Conservation (phyloP, 2,888 invertebrate genomes). For the Ptilodon capucinus region DNA sequence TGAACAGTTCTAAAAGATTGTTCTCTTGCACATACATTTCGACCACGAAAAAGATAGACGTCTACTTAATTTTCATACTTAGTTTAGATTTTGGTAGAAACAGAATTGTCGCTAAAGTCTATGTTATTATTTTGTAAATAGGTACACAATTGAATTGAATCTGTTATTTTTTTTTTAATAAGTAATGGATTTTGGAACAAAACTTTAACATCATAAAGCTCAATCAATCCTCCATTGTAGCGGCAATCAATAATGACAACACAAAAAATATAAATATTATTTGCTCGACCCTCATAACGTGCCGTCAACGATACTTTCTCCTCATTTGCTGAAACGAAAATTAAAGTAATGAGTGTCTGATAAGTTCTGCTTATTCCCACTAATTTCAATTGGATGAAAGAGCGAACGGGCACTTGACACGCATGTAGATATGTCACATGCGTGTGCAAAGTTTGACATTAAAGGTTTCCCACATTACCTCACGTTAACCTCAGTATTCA, state of each 20-base stretch:
- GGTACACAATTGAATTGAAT: too few species aligned
- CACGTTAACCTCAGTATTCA: neutral
- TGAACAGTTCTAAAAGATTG: too few species aligned
- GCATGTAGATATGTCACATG: neutral
- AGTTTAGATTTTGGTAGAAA: too few species aligned
- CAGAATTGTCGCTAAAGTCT: too few species aligned
- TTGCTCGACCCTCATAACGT: conserved; percentile 6
- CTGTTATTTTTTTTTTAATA: too few species aligned
- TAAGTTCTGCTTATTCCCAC: conserved; percentile 29
- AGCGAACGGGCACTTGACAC: neutral
- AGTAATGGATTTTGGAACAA: neutral
- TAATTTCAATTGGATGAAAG: conserved; percentile 19
- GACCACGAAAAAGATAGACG: too few species aligned
- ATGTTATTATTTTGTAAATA: too few species aligned
- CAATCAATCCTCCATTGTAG: neutral
- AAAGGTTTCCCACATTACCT: too few species aligned
- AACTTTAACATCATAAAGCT: neutral
- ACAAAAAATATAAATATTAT: neutral
- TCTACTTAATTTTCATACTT: too few species aligned
- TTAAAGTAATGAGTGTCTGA: conserved; percentile 26
- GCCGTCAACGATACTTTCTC: conserved; percentile 28
- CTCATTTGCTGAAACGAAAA: conserved; percentile 25
- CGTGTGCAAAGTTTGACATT: too few species aligned
- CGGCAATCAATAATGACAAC: neutral
- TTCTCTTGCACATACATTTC: too few species aligned